These are phyloP conservation scores for Tachystola acroxantha DNA, from an alignment of 2,888 invertebrate species.

Conservation along the genomic window DNA sequence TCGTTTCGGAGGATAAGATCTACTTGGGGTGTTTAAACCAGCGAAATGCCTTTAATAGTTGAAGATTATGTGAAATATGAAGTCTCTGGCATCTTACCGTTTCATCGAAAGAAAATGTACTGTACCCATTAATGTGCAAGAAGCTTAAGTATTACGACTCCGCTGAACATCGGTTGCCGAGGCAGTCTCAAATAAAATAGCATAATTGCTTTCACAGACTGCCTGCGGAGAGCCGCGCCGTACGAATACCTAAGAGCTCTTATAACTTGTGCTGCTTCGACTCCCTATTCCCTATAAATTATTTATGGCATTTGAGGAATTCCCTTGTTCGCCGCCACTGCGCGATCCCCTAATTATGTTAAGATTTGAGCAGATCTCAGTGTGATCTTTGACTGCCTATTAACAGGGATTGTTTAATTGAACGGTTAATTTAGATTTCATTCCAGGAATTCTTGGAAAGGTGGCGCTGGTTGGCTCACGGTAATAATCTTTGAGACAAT, in stretches of 20 bases:
- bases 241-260: conserved; percentile 49
- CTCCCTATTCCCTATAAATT: conserved; percentile 63
- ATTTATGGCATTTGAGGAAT: conserved; percentile 65
- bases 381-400: conserved; percentile 48
- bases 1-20: too few relatives aligned
- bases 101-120: too few relatives aligned
- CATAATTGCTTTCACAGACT: conserved; percentile 29
- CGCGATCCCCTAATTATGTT: conserved; percentile 48
- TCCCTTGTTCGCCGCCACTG: conserved; percentile 40
- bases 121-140: too few relatives aligned
- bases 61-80: too few relatives aligned
- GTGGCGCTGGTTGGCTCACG: background rate
- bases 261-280: conserved; percentile 57
- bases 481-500: background rate
- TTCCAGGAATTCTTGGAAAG: conserved; percentile 2
- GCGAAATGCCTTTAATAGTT: too few relatives aligned
- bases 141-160: background rate
- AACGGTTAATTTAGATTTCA: conserved; percentile 30
- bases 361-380: conserved; percentile 49
- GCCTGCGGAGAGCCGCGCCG: conserved; percentile 20
- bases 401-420: conserved; percentile 45
- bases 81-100: too few relatives aligned
- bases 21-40: too few relatives aligned
- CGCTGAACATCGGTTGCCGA: conserved; percentile 14
- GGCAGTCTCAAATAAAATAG: conserved; percentile 23